phyloP scores from a whole-genome alignment of 2,797 vertebrate genomes.

The Pseudochirops corinnae region DNA sequence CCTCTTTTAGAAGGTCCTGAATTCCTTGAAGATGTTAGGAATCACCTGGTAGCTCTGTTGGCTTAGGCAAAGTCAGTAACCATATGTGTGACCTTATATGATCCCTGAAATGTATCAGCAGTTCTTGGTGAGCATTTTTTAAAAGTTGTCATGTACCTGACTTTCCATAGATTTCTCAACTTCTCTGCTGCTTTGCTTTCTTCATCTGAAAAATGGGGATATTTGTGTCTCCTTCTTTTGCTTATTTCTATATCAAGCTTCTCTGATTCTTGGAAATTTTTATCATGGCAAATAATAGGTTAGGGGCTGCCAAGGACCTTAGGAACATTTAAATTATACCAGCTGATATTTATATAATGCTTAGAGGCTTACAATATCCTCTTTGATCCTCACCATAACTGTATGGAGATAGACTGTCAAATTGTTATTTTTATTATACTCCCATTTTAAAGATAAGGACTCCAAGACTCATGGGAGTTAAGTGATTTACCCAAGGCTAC shows the following conservation, averaged over 20 bases:
- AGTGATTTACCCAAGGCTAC: background rate
- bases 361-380: background rate
- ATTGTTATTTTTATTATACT: background rate
- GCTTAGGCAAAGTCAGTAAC: slow-evolving; percentile 51
- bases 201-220: slow-evolving; percentile 22
- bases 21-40: slow-evolving; percentile 40
- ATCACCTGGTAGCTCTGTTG: slow-evolving; percentile 47
- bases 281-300: background rate
- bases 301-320: background rate
- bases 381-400: background rate
- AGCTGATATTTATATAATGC: background rate
- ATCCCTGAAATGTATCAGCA: background rate
- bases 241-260: background rate
- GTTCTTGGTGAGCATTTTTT: background rate
- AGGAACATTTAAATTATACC: background rate
- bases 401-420: background rate
- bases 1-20: slow-evolving; percentile 58
- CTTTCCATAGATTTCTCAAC: slow-evolving; percentile 30
- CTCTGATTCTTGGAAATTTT: background rate
- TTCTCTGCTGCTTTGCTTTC: slow-evolving; percentile 19
- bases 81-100: background rate
- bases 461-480: slow-evolving; percentile 3
- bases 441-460: slow-evolving; percentile 6
- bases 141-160: background rate
- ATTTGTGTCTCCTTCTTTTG: background rate